phyloP scores from a whole-genome alignment of 2,797 vertebrate genomes.

The Psittacula echo region DNA sequence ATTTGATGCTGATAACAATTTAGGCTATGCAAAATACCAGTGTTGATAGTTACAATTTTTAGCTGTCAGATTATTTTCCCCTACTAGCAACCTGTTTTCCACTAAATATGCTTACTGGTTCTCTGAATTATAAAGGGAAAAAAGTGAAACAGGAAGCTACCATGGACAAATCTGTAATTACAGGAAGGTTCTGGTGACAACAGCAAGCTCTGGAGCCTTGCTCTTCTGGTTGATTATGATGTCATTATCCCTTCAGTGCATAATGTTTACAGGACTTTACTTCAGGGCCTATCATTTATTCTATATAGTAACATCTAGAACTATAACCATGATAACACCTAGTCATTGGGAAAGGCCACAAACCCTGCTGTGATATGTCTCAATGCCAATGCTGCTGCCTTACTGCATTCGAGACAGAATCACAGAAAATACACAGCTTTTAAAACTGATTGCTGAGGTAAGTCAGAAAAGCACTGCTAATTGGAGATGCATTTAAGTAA shows the following conservation, averaged over 20 bases:
- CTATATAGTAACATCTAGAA: conserved; percentile 78
- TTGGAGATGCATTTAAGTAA: neutral
- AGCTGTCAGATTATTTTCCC: conserved; percentile 26
- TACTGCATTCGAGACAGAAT: conserved; percentile 42
- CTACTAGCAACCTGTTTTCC: conserved; percentile 2
- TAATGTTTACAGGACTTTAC: conserved; percentile 63
- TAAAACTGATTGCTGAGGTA: neutral
- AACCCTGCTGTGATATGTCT: conserved; percentile 35
- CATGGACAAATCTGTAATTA: conserved; percentile 48
- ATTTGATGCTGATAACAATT: neutral
- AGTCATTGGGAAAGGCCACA: conserved; percentile 70
- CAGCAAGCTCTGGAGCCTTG: conserved; percentile 58
- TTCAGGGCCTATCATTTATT: conserved; percentile 75
- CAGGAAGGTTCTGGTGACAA: conserved; percentile 47
- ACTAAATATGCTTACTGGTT: conserved; percentile 39
- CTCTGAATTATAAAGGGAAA: conserved; percentile 20
- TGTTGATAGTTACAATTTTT: neutral
- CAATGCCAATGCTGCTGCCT: conserved; percentile 41
- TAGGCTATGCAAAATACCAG: conserved; percentile 13
- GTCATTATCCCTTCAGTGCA: conserved; percentile 44
- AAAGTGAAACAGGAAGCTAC: conserved; percentile 59
- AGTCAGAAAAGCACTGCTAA: neutral
- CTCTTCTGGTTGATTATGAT: conserved; percentile 61
- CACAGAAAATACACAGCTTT: conserved; percentile 36
- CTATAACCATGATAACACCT: conserved; percentile 58